Conservation (phyloP, 2,797 vertebrate species). For the Eleutherodactylus coqui region DNA sequence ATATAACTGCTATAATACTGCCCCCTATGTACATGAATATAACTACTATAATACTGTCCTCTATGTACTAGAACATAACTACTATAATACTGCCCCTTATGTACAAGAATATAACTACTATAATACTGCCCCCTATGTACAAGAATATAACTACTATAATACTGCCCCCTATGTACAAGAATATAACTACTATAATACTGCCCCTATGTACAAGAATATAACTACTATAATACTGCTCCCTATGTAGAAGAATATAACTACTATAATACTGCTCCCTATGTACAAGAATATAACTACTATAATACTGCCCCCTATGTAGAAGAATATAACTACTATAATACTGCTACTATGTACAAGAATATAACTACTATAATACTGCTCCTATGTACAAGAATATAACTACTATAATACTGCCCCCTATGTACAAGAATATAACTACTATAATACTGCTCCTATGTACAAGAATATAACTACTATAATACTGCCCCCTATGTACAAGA, state of each 20-base stretch:
- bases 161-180: no score
- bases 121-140: no score
- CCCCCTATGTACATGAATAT: no score
- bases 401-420: constrained; percentile 4
- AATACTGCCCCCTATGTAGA: neutral
- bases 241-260: no score
- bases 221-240: no score
- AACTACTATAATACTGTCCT: no score
- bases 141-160: no score
- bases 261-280: no score
- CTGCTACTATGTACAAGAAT: constrained; percentile 1
- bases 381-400: constrained; percentile 15
- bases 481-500: neutral
- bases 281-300: constrained; percentile 6
- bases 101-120: no score
- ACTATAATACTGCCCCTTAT: no score
- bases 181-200: no score
- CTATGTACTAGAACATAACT: neutral
- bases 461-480: constrained; percentile 13
- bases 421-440: constrained; percentile 10
- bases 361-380: constrained; percentile 12
- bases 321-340: constrained; percentile 9
- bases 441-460: neutral
- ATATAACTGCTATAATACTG: neutral
- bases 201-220: no score